These are phyloP conservation scores for Lochmaea capreae DNA, from an alignment of 2,888 invertebrate genomes.

Conservation along the genomic window DNA sequence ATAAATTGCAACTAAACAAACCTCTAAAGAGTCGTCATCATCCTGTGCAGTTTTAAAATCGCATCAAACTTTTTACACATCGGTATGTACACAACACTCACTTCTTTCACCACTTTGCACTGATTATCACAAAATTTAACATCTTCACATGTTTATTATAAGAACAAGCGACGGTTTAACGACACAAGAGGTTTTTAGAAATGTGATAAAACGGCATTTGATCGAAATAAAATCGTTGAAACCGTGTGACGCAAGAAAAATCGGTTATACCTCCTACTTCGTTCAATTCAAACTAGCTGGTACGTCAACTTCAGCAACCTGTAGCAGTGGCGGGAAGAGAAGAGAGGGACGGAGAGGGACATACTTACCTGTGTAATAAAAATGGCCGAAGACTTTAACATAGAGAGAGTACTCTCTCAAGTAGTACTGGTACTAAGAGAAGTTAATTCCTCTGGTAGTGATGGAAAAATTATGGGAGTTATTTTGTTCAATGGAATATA, in stretches of 20 bases:
- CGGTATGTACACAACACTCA: constrained; percentile 14
- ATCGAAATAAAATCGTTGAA: constrained; percentile 17
- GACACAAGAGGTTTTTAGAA: constrained; percentile 2
- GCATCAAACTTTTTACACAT: constrained; percentile 21
- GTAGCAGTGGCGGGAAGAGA: constrained; percentile 38
- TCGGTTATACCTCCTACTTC: constrained; percentile 41
- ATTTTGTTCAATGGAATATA: background rate
- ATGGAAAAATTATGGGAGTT: background rate
- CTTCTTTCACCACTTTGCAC: background rate
- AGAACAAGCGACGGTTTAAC: constrained; percentile 6
- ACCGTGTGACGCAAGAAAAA: constrained; percentile 43
- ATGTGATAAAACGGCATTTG: background rate
- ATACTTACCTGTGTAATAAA: constrained; percentile 48
- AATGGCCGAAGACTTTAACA: constrained; percentile 42
- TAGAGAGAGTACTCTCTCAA: constrained; percentile 25
- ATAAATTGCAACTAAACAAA: constrained; percentile 5
- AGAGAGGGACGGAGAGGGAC: constrained; percentile 44
- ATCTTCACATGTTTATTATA: constrained; percentile 3
- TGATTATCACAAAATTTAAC: constrained; percentile 7
- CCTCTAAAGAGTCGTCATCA: constrained; percentile 17
- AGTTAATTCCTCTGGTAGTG: background rate
- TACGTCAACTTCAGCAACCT: constrained; percentile 52
- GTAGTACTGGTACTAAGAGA: background rate
- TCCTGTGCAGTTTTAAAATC: constrained; percentile 12
- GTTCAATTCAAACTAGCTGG: constrained; percentile 53